Conservation (phyloP, 2,888 invertebrate species). For the Coelopa pilipes region DNA sequence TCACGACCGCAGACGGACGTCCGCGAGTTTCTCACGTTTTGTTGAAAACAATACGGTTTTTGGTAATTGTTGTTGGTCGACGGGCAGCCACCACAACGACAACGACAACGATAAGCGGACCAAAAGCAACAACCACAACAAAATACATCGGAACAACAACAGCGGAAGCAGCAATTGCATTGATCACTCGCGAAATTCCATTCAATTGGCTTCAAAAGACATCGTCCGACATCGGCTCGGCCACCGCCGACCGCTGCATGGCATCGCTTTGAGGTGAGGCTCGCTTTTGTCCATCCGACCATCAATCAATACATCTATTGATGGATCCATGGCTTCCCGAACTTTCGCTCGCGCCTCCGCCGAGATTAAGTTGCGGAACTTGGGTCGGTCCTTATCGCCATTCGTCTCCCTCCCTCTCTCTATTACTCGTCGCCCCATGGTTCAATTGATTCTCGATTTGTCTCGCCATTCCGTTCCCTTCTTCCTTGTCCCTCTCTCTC, state of each 20-base stretch:
- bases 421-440: no score
- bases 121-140: background rate
- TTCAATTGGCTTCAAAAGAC: conserved; percentile 2
- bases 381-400: no score
- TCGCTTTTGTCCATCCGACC: no score
- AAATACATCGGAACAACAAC: background rate
- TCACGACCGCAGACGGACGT: conserved; percentile 1
- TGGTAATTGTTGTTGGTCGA: background rate
- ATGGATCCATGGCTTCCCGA: no score
- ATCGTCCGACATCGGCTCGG: background rate
- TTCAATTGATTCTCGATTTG: no score
- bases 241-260: conserved; percentile 18
- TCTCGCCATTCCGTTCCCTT: no score
- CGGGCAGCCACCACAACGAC: background rate
- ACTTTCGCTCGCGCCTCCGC: no score
- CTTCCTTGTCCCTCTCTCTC: no score
- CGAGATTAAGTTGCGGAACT: no score
- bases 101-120: background rate
- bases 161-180: background rate
- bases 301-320: no score
- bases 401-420: no score
- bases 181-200: background rate
- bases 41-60: background rate
- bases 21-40: conserved; percentile 14
- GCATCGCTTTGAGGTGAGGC: conserved; percentile 30